Base-by-base conservation (phyloP, 92 coral and sea anemone genomes). In the Porites lobata region DNA sequence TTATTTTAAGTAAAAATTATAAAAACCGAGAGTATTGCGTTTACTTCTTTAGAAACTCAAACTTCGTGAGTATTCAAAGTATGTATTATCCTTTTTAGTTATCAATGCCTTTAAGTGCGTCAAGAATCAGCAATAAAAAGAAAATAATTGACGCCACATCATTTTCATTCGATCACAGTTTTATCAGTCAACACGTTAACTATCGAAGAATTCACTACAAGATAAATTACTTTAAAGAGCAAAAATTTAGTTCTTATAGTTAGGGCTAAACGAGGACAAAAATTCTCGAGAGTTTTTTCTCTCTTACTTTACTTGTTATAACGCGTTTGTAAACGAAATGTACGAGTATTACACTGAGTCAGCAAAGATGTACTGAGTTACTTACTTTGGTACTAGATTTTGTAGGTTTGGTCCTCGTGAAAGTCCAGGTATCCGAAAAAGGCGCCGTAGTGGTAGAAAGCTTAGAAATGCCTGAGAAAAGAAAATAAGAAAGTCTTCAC, bases 381-480 rank as follows among this genome's bases (percentile, higher is more conserved):
- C 89, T 85, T 56, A 85, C 89, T 85, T 85, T 59, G 89, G 68
- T 51, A 69, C 83, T 66, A 85, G 64, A n/a, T 76, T 76, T 52
- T 56, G 79, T 26, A 65, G 65, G 18, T 85, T 65, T 50, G 89
- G 82, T 77, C 89, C 50, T 54, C 76, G 74, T 11, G 89, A 66
- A 11, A 85, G 22, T 76, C 89, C 84, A 9, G 76, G 89, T 6
- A 85, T 38, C 3, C 83, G 89, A 50, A 85, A 68, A 11, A 85
- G 63, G 56, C 8, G 17, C 21, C 77, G 89, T 18, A 77, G 76
- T 52, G 75, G 89, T 62, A 84, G 87, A 54, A 77, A 69, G 84
- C 83, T 69, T 65, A 77, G 83, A 85, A 85, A 69, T 69, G 89
- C 89, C 89, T 85, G 57, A 13, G 54, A 85, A 51, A 50, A 38